These are phyloP conservation scores for Antigone vipio DNA, from an alignment of 2,113 vertebrate species.

Conservation along the genomic window DNA sequence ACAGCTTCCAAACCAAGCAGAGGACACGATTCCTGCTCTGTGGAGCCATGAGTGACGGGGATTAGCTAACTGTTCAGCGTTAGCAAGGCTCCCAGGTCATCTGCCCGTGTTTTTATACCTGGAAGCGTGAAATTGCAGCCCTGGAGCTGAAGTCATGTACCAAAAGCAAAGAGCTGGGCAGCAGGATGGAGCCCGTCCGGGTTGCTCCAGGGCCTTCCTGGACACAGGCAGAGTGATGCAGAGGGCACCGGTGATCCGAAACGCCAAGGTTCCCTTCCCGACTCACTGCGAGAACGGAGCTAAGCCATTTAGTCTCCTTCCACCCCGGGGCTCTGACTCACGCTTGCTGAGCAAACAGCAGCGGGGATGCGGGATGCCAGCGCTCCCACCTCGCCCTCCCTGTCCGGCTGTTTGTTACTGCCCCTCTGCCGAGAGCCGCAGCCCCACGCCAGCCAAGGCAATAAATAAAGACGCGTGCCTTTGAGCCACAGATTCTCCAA, in stretches of 20 bases:
- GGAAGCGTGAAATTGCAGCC: neutral
- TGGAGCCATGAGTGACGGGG: neutral
- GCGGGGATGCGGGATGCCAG: neutral
- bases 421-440: neutral
- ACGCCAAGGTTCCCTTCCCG: neutral
- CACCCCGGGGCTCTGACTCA: conserved; percentile 30
- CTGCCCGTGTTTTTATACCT: neutral
- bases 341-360: neutral
- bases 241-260: fast-evolving
- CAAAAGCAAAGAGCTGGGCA: neutral
- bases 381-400: neutral
- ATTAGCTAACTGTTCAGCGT: neutral
- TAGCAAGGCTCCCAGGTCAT: neutral
- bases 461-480: neutral
- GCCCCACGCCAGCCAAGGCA: neutral
- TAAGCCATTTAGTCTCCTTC: neutral
- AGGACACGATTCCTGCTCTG: neutral
- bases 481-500: neutral
- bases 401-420: neutral
- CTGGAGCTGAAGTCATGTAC: neutral
- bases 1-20: neutral
- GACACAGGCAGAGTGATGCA: neutral
- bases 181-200: neutral
- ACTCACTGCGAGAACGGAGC: neutral
- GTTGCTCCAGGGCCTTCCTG: neutral